Conservation (phyloP, 2,888 invertebrate species). For the Rhopalosiphum nymphaeae region DNA sequence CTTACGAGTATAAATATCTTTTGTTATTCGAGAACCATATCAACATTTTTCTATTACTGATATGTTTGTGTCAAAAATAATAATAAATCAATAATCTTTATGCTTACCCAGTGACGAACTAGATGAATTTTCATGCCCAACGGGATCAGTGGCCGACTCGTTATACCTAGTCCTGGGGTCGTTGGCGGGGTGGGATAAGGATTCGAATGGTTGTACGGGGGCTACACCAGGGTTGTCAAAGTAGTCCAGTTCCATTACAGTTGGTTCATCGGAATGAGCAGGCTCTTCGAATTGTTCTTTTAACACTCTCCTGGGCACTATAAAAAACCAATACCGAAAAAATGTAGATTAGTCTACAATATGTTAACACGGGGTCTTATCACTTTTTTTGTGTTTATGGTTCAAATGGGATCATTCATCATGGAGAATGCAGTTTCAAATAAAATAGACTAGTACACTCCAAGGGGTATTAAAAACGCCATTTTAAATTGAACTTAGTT, state of each 20-base stretch:
- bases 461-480: conserved; percentile 42
- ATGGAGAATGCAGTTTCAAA: conserved; percentile 9
- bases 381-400: conserved; percentile 24
- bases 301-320: conserved; percentile 86
- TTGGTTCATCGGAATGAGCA: conserved; percentile 80
- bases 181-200: conserved; percentile 56
- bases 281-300: conserved; percentile 86
- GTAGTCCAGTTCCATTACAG: conserved; percentile 71
- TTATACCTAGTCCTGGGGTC: conserved; percentile 53
- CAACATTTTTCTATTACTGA: neutral
- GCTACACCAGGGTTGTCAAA: conserved; percentile 71
- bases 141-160: conserved; percentile 28
- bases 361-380: conserved; percentile 30
- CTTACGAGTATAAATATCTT: neutral
- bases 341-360: conserved; percentile 38
- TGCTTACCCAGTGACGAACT: conserved; percentile 55
- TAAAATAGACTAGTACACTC: conserved; percentile 25
- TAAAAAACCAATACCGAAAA: conserved; percentile 67
- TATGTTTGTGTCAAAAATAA: neutral
- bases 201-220: conserved; percentile 67
- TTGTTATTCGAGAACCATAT: conserved; percentile 29
- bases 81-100: neutral
- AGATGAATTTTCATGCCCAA: conserved; percentile 36
- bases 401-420: conserved; percentile 39
- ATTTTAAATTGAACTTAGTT: neutral